Percentiles rank a stretch among this genome's conserved stretches.
phyloP scores from a whole-genome alignment of 2,797 vertebrate genomes.

The Picus viridis region DNA sequence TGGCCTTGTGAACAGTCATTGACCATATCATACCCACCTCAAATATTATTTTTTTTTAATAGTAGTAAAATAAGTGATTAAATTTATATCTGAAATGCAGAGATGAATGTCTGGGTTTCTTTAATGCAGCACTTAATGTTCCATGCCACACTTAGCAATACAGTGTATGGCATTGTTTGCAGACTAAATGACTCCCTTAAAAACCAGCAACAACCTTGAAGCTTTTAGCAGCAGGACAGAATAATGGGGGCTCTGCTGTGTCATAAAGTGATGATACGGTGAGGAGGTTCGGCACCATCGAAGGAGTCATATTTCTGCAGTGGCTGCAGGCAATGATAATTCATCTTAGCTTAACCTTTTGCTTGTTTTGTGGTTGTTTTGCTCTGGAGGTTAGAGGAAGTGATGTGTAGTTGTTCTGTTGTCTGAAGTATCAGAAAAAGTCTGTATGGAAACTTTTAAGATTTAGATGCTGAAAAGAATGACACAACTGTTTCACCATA shows the following conservation, averaged over 20 bases:
- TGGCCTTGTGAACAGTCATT: background rate
- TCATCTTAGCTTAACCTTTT: constrained; percentile 15
- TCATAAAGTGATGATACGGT: background rate
- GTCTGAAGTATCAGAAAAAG: background rate
- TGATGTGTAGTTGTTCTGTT: background rate
- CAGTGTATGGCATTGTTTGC: background rate
- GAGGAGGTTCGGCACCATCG: constrained; percentile 3
- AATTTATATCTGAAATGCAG: background rate
- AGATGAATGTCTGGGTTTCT: constrained; percentile 24
- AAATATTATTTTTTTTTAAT: background rate
- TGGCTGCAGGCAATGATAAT: background rate
- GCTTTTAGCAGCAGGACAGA: constrained; percentile 11
- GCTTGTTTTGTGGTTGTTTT: background rate
- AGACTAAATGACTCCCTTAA: constrained; percentile 32
- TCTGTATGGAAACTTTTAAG: background rate
- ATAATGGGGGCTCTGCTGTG: background rate
- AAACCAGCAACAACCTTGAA: constrained; percentile 33
- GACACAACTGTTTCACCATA: accelerated
- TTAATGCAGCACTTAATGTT: constrained; percentile 34
- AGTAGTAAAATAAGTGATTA: background rate
- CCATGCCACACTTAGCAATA: background rate
- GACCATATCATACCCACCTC: background rate
- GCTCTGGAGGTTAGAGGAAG: background rate
- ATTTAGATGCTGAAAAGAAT: background rate
- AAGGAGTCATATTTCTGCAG: background rate